Percentiles rank a stretch among this genome's conserved stretches.
Conservation (phyloP, 2,113 vertebrate species). For the Archilochus colubris region DNA sequence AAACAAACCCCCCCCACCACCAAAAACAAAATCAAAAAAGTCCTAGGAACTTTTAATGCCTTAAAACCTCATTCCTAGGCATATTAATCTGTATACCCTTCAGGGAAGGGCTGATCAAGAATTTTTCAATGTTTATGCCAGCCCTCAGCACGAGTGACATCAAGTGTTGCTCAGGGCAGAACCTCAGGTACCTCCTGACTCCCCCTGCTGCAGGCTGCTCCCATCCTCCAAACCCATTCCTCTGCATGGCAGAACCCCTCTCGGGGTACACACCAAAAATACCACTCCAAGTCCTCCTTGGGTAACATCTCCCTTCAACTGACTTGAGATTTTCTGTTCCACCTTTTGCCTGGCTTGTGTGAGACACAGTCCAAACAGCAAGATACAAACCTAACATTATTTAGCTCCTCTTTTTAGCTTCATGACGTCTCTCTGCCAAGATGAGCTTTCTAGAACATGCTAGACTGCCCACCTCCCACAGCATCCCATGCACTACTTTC, state of each 20-base stretch:
- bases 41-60: not conserved
- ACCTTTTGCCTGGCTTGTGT: not conserved
- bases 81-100: not conserved
- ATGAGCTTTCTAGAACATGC: constrained; percentile 31
- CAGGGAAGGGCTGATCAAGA: not conserved
- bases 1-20: no score
- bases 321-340: constrained; percentile 44
- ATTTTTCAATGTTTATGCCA: not conserved
- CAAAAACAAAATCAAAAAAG: not conserved
- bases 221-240: not conserved
- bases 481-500: not conserved
- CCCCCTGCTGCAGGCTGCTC: not conserved
- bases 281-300: not conserved
- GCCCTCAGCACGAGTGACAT: not conserved
- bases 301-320: not conserved
- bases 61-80: not conserved
- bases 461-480: not conserved
- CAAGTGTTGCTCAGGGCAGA: accelerated
- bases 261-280: not conserved
- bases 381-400: not conserved
- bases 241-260: not conserved
- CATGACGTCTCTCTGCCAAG: not conserved
- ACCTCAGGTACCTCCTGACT: accelerated
- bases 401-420: constrained; percentile 49
- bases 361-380: not conserved